phyloP scores from a whole-genome alignment of 2,888 invertebrate genomes.

The Rugalucina vietnamica region DNA sequence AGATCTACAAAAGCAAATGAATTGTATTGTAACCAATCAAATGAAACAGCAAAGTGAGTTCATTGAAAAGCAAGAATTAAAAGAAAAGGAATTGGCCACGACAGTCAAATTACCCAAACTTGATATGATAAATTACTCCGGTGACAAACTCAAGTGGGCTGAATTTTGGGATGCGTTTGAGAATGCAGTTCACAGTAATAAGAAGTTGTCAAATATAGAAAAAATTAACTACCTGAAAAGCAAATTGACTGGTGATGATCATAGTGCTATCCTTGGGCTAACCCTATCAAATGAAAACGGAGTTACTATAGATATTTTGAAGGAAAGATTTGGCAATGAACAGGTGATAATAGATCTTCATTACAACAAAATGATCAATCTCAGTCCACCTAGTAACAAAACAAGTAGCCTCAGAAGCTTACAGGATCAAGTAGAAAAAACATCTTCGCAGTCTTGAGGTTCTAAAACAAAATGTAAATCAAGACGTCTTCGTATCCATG shows the following conservation, averaged over 20 bases:
- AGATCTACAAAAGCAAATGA: too few relatives aligned
- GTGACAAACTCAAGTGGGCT: not conserved
- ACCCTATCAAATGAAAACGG: slow-evolving; percentile 10
- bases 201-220: not conserved
- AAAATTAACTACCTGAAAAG: slow-evolving; percentile 5
- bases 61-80: not conserved
- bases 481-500: slow-evolving; percentile 31
- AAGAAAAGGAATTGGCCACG: not conserved
- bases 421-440: slow-evolving; percentile 7
- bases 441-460: slow-evolving; percentile 38
- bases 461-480: slow-evolving; percentile 14
- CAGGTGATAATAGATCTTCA: not conserved
- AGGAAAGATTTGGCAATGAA: not conserved
- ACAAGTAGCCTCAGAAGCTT: not conserved
- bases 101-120: not conserved
- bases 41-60: not conserved
- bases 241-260: not conserved
- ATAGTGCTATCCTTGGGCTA: not conserved
- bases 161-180: slow-evolving; percentile 1
- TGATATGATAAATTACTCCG: not conserved
- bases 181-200: not conserved
- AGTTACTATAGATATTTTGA: not conserved
- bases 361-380: not conserved
- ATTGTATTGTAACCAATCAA: not conserved
- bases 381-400: not conserved